These are phyloP conservation scores for Esox niger DNA, from an alignment of 2,113 vertebrate species.

Conservation along the genomic window DNA sequence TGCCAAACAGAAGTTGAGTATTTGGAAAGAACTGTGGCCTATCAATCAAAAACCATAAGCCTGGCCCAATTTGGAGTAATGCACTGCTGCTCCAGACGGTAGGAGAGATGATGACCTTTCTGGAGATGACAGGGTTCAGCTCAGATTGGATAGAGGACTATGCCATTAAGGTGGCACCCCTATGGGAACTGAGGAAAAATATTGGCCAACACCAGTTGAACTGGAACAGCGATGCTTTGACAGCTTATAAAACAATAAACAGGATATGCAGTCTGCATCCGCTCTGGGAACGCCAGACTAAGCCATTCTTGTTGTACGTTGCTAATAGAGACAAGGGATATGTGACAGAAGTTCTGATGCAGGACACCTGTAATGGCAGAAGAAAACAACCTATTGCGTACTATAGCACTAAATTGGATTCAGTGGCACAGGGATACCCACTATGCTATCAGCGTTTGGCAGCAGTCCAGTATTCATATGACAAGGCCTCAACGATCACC, in stretches of 20 bases:
- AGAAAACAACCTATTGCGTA: too few relatives aligned
- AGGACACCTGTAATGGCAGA: too few relatives aligned
- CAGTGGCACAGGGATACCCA: too few relatives aligned
- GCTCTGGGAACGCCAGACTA: not conserved
- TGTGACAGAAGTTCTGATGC: too few relatives aligned
- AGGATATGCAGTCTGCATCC: not conserved
- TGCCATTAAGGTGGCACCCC: not conserved
- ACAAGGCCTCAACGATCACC: too few relatives aligned
- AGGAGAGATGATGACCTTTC: conserved; percentile 6
- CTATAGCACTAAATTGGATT: too few relatives aligned
- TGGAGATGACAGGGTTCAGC: conserved; percentile 5
- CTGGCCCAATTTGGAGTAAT: not conserved
- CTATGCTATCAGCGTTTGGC: too few relatives aligned
- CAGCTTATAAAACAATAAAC: not conserved
- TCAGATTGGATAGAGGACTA: not conserved
- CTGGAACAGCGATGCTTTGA: not conserved
- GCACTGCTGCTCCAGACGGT: conserved; percentile 2
- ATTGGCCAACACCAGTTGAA: not conserved
- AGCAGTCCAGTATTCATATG: too few relatives aligned
- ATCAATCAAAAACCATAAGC: too few relatives aligned
- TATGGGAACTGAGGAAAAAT: not conserved
- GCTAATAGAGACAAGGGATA: too few relatives aligned
- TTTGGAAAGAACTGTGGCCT: too few relatives aligned
- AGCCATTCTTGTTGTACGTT: not conserved
- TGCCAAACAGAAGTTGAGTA: too few relatives aligned